These are phyloP conservation scores for Hipposideros armiger DNA, from an alignment of 2,113 vertebrate genomes.

Conservation along the genomic window DNA sequence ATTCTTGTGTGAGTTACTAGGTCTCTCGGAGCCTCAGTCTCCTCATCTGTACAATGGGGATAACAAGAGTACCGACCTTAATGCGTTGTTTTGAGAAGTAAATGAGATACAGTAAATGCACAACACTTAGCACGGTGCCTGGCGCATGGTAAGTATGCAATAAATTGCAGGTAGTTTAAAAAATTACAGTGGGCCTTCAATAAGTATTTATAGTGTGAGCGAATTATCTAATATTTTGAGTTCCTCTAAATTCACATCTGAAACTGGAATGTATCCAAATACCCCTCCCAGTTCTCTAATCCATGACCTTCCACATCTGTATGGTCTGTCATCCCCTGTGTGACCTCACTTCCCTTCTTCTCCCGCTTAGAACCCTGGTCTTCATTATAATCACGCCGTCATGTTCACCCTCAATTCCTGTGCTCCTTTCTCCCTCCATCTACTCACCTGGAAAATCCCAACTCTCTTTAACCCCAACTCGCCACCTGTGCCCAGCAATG, in stretches of 20 bases:
- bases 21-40: not conserved
- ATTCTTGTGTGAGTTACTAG: not conserved
- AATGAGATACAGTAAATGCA: not conserved
- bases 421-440: not conserved
- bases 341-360: not conserved
- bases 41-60: not conserved
- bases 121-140: not conserved
- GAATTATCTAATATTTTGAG: not conserved
- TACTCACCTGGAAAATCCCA: not conserved
- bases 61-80: not conserved
- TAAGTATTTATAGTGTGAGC: not conserved
- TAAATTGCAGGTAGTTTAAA: not conserved
- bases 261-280: not conserved
- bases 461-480: not conserved
- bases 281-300: slow-evolving; percentile 31
- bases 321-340: not conserved
- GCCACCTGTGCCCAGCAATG: not conserved
- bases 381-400: not conserved
- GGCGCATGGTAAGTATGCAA: not conserved
- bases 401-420: not conserved
- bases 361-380: not conserved
- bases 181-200: not conserved
- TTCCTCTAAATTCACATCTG: slow-evolving; percentile 42
- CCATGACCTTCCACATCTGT: not conserved
- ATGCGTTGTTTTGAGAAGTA: not conserved